Evolutionary conservation across 35 echinoderm and acorn worm species (phyloP), one percentile per base, ranked within the genome.

Genomic region (Apostichopus californicus): DNA sequence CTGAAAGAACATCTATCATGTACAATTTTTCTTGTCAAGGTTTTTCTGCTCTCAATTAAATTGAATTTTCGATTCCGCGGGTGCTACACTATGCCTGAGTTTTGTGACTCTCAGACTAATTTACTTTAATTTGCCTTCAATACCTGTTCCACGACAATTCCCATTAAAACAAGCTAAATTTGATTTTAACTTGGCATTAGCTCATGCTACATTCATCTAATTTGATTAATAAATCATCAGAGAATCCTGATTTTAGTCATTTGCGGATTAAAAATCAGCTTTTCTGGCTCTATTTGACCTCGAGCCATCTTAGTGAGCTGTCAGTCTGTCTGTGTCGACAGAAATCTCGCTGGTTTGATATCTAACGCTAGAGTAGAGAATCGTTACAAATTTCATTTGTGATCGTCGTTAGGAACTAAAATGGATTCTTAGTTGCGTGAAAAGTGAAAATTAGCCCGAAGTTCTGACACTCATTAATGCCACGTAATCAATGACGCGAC

Each of bases 181-280:
- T 68, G 86, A 89, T 89, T 89, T 89, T 89, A 89, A 89, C 86
- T 72, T 89, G 86, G 61, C 86, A 89, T 89, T 89, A 89, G 86
- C 86, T 89, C 86, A 89, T 89, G 86, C 68, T 89, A 52, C 64
- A 72, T 89, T 75, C 86, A 89, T 89, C 86, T 89, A 89, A 89
- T 89, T 89, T 89, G 86, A 89, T 89, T 89, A 89, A 89, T 89
- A 89, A 89, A 89, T 89, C 86, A 89, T 89, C 57, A 63, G 61
- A 71, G 86, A 89, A 89, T 68, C 57, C 15, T 72, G 68, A 89
- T 72, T 89, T 64, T 66, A 89, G 86, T 89, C 86, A 89, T 89
- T 89, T 89, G 68, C 60, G 86, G 86, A 89, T 89, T 89, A 89
- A 89, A 89, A 89, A 89, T 89, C 60, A 72, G 60, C 86, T 89